phyloP scores from a whole-genome alignment of 2,888 invertebrate genomes.

The Oscheius sp. region DNA sequence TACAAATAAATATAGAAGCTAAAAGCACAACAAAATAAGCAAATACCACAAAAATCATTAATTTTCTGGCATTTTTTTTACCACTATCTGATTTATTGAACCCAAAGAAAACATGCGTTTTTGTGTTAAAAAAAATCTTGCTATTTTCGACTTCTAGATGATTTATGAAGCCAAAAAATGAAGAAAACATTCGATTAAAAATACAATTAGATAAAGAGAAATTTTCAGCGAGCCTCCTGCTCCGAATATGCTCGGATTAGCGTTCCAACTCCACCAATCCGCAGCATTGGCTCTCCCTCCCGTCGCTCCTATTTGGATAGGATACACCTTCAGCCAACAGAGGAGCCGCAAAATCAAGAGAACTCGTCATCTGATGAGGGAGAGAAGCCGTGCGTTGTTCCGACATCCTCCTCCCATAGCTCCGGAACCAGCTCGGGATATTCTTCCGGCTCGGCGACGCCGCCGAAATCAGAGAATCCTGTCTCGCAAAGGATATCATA shows the following conservation, averaged over 20 bases:
- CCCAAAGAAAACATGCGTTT: no score
- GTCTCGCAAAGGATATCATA: no score
- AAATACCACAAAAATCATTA: no score
- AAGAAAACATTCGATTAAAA: no score
- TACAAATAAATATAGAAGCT: no score
- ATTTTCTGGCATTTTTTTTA: no score
- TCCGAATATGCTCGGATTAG: constrained; percentile 4
- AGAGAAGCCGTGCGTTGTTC: background rate
- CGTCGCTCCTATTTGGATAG: background rate
- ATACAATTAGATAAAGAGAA: background rate
- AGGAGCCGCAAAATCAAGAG: background rate
- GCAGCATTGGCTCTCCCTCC: constrained; percentile 24
- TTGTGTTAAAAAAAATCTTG: no score
- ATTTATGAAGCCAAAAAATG: no score
- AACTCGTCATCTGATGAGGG: background rate
- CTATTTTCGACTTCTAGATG: no score
- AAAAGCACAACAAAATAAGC: no score
- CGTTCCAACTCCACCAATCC: background rate
- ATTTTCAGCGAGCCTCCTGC: constrained; percentile 5
- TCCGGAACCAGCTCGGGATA: background rate
- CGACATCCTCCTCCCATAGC: constrained; percentile 6
- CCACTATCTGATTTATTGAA: no score
- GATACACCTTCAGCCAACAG: background rate
- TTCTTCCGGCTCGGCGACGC: background rate
- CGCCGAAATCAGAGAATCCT: no score